Evolutionary conservation across 2,888 invertebrate species (phyloP), one percentile per base, ranked within the genome.

Genomic region (Laspeyria flexula): DNA sequence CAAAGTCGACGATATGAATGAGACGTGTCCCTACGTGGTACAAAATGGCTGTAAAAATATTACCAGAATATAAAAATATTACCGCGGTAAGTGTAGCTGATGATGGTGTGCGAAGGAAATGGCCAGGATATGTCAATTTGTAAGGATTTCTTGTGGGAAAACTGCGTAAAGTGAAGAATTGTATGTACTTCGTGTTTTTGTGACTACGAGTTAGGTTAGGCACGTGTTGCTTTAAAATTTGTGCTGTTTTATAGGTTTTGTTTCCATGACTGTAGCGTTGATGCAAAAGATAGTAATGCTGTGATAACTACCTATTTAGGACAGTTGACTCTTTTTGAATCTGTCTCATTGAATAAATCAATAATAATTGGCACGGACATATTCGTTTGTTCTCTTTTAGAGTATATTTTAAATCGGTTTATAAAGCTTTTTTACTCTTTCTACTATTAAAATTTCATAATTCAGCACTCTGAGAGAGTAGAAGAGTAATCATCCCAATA

Each of bases 1-100:
- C 79, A 73, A 79, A 76, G 75, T 77, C 70, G 50, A 43, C 50
- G 58, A 76, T 75, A 71, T 77, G 69, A 72, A 74, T 60, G 69
- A 62, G 61, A 59, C 72, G 62, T 71, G 76, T 60, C 62, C 65
- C 56, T 45, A 60, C 51, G 29, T 50, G 3, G 54, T 38, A 54
- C 54, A 27, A 47, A 60, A 56, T 43, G 42, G 21, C 48, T 38
- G 45, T 45, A 40, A 42, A 63, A 59, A 59, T 55, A 61, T 38
- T 40, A 21, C 25, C 30, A 16, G 23, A 23, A 41, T 44, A 37
- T 37, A 37, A 45, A 51, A 42, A 52, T 52, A 25, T 38, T 27
- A 31, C 23, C 6, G 30, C 18, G 5, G 18, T 18, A 49, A 47
- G 16, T 35, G 30, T 16, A 16, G 6, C 21, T 41, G 23, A 41